phyloP scores from a whole-genome alignment of 2,113 vertebrate genomes.

The Urocolius indicus region DNA sequence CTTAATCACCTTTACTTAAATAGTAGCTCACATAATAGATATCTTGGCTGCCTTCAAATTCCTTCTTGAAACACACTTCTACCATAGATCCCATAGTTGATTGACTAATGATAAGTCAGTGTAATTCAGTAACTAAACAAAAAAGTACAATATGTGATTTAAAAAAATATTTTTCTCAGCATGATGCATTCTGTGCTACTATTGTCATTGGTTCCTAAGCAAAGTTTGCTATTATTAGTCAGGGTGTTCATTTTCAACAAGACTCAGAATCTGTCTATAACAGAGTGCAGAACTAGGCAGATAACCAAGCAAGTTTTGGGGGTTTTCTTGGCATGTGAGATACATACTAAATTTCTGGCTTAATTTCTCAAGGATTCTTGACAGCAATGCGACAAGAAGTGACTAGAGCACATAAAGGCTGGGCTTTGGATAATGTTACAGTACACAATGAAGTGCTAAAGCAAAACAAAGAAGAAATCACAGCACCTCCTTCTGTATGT shows the following conservation, averaged over 20 bases:
- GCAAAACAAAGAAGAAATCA: slow-evolving; percentile 77
- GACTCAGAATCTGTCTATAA: background rate
- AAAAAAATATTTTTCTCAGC: background rate
- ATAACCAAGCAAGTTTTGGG: background rate
- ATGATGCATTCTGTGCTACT: background rate
- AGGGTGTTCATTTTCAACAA: background rate
- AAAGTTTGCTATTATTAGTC: background rate
- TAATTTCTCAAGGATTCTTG: slow-evolving; percentile 76
- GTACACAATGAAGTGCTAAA: slow-evolving; percentile 79
- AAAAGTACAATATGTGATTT: background rate
- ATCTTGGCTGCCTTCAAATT: background rate
- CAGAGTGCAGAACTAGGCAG: background rate
- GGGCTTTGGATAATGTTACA: slow-evolving; percentile 80
- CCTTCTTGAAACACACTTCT: background rate
- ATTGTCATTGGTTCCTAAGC: background rate
- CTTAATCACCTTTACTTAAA: background rate
- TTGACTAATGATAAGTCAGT: background rate
- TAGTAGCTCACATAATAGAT: background rate
- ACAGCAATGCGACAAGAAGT: slow-evolving; percentile 83
- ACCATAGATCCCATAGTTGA: background rate
- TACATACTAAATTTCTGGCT: slow-evolving; percentile 36
- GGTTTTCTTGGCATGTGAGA: background rate
- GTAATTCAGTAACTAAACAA: background rate
- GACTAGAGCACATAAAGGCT: slow-evolving; percentile 80
- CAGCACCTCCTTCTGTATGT: slow-evolving; percentile 72